Base-by-base conservation (phyloP, 1,140 invertebrate species). In the Whitmania pigra region DNA sequence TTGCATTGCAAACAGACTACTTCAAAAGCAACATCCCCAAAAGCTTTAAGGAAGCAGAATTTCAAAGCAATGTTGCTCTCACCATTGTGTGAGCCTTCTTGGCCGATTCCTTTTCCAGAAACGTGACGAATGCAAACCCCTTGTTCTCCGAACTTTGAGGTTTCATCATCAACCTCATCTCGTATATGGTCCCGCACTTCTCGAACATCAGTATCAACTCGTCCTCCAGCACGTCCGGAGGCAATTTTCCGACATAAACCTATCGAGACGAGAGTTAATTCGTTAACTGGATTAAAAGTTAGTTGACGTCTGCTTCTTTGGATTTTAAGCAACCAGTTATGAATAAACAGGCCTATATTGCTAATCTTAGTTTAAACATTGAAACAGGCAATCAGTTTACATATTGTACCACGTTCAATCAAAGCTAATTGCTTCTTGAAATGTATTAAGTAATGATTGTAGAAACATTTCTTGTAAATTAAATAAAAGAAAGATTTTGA, bases 221-320 rank as follows among this genome's bases (percentile, higher is more conserved):
- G 85, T 99, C 96, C 86, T 99, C 96, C 84, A 93, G 99, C 86
- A 97, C 89, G 83, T 98, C 94, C 86, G 95, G 96, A 75, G 96
- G 96, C 80, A 99, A 97, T 86, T 97, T 97, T 72, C 96, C 96
- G 86, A 94, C 95, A 84, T 98, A 99, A 72, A 97, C 93, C 89
- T 90, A 71, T 17, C 43, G 15, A 49, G 15, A 49, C 9, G 15
- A 15, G 9, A 17, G 43, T 15, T 49, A 17, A 17, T 17, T 49
- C 15, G 13, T 15, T 15, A n/a, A n/a, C n/a, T 15, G 43, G 43
- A 4, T 49, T 15, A 13, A 49, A 49, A 49, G 15, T 49, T 5
- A 17, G 43, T 17, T 15, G 13, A 49, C 0, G 15, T 49, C 43
- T 49, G 43, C 43, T 49, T 1, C 5, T 36, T 36, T 6, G 6